phyloP scores from a whole-genome alignment of 2,888 invertebrate genomes.

The Cosmia trapezina region DNA sequence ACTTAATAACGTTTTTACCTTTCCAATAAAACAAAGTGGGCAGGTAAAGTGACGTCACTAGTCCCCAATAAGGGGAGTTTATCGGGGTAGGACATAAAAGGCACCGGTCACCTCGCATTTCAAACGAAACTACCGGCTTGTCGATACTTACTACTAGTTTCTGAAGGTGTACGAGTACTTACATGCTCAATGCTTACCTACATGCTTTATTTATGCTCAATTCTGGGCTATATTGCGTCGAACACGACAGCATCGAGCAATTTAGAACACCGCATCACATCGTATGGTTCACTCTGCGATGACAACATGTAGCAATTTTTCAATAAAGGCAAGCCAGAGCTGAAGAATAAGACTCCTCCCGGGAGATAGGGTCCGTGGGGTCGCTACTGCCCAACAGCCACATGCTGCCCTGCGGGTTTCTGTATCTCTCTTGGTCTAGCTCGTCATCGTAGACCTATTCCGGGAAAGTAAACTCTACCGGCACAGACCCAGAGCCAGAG shows the following conservation, averaged over 20 bases:
- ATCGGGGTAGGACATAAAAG: constrained; percentile 69
- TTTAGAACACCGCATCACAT: not conserved
- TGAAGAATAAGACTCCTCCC: too few relatives aligned
- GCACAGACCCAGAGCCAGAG: too few relatives aligned
- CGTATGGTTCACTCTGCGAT: not conserved
- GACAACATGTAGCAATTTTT: not conserved
- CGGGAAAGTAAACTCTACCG: too few relatives aligned
- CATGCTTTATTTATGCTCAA: not conserved
- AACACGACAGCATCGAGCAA: not conserved
- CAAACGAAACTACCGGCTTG: constrained; percentile 37
- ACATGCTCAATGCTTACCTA: too few relatives aligned
- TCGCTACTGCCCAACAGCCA: too few relatives aligned
- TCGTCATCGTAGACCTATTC: too few relatives aligned
- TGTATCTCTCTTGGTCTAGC: too few relatives aligned
- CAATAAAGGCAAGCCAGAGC: too few relatives aligned
- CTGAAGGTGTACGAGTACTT: not conserved
- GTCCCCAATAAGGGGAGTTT: constrained; percentile 65
- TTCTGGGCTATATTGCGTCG: not conserved
- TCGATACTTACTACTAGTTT: constrained; percentile 36
- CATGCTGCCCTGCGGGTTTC: too few relatives aligned
- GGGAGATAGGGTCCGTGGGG: too few relatives aligned
- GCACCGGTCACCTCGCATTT: constrained; percentile 67
- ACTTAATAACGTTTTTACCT: constrained; percentile 48
- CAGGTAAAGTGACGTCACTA: constrained; percentile 54
- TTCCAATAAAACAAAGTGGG: constrained; percentile 53